Conservation (phyloP, 2,888 invertebrate genomes). For the Choreutis nemorana region DNA sequence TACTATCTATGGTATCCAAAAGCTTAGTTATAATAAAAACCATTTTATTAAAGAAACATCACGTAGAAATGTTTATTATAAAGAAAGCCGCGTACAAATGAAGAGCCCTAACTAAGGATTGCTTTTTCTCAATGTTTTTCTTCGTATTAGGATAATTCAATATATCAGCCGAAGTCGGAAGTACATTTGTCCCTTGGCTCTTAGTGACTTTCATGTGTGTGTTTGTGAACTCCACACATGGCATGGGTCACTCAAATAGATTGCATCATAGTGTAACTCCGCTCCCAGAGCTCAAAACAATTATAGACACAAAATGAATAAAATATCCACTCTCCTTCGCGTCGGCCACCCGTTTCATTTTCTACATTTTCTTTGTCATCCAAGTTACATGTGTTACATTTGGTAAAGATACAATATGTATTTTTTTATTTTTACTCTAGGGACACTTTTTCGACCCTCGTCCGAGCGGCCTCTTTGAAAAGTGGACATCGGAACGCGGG, state of each 20-base stretch:
- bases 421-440: constrained; percentile 62
- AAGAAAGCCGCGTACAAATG: too few relatives aligned
- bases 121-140: too few relatives aligned
- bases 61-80: too few relatives aligned
- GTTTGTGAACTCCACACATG: constrained; percentile 37
- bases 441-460: constrained; percentile 67
- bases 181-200: too few relatives aligned
- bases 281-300: constrained; percentile 50
- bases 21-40: too few relatives aligned
- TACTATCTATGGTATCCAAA: too few relatives aligned
- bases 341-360: constrained; percentile 28
- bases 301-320: constrained; percentile 55
- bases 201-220: too few relatives aligned
- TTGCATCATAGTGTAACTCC: constrained; percentile 48
- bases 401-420: constrained; percentile 54
- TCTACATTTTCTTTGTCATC: constrained; percentile 52
- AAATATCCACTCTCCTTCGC: constrained; percentile 35
- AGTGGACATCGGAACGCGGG: constrained; percentile 67
- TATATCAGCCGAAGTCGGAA: constrained; percentile 15
- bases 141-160: too few relatives aligned
- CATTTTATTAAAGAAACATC: too few relatives aligned
- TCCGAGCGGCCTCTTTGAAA: constrained; percentile 66
- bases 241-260: constrained; percentile 54
- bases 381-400: constrained; percentile 45
- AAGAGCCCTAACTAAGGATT: too few relatives aligned